These are phyloP conservation scores for Nephotettix cincticeps DNA, from an alignment of 1,140 invertebrate genomes.

Conservation along the genomic window DNA sequence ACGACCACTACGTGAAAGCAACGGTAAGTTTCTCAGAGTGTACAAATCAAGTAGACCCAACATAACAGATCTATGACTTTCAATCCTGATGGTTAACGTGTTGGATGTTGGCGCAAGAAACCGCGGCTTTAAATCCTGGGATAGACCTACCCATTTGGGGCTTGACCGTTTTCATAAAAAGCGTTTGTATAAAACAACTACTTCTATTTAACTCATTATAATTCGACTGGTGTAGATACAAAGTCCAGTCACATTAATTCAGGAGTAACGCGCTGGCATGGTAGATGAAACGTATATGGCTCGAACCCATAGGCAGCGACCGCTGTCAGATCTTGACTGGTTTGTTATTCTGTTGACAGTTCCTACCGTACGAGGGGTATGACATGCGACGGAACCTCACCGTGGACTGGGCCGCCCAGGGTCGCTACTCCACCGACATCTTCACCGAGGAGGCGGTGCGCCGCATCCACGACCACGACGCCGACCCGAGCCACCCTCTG, in stretches of 20 bases:
- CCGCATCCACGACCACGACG: slow-evolving; percentile 62
- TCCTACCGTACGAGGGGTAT: slow-evolving; percentile 53
- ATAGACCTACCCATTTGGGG: background rate
- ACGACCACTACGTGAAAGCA: slow-evolving; percentile 61
- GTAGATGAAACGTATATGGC: too few species aligned
- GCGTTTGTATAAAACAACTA: background rate
- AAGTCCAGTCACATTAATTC: too few species aligned
- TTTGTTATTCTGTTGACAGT: too few species aligned
- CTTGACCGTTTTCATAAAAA: background rate
- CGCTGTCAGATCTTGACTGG: too few species aligned
- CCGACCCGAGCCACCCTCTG: slow-evolving; percentile 58
- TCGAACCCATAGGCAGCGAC: too few species aligned
- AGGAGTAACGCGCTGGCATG: too few species aligned
- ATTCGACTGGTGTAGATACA: too few species aligned
- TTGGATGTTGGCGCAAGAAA: background rate
- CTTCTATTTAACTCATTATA: background rate
- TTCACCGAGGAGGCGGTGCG: slow-evolving; percentile 70
- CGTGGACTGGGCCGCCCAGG: slow-evolving; percentile 56
- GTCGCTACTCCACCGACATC: slow-evolving; percentile 74
- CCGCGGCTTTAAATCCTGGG: background rate
- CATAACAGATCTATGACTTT: background rate
- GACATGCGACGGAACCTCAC: slow-evolving; percentile 67
- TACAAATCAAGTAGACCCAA: background rate
- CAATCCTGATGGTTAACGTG: background rate
- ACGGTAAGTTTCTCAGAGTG: slow-evolving; percentile 47